Evolutionary conservation across 2,888 invertebrate species (phyloP).

Genomic region (Drosophila paranaensis): DNA sequence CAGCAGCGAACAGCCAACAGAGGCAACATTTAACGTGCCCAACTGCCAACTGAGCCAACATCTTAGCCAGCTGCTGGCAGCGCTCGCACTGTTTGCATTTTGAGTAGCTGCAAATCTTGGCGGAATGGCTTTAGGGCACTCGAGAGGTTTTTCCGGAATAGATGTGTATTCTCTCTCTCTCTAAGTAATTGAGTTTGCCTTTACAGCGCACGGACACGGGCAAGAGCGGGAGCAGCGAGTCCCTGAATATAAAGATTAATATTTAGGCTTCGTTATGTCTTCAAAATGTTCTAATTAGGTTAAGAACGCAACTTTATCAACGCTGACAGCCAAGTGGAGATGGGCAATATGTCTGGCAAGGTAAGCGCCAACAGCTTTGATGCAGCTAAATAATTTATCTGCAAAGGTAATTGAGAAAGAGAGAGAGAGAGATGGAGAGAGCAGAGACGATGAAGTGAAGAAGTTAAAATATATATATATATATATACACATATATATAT

Average conservation of each 20-base stretch:
- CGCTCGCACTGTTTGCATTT: slow-evolving; percentile 62
- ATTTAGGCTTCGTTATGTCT: slow-evolving; percentile 33
- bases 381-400: background rate
- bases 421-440: too few species aligned
- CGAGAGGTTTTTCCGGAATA: slow-evolving; percentile 20
- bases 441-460: background rate
- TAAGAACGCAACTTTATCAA: slow-evolving; percentile 13
- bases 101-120: slow-evolving; percentile 54
- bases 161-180: slow-evolving; percentile 21
- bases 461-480: background rate
- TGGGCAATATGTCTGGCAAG: background rate
- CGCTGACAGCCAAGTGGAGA: background rate
- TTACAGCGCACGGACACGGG: background rate
- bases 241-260: slow-evolving; percentile 23
- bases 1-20: slow-evolving; percentile 33
- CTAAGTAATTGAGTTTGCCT: slow-evolving; percentile 37
- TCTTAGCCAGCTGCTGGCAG: slow-evolving; percentile 36
- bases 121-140: slow-evolving; percentile 32
- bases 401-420: background rate
- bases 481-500: too few species aligned
- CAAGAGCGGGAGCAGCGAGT: background rate
- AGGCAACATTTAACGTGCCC: slow-evolving; percentile 12
- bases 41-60: slow-evolving; percentile 35
- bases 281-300: slow-evolving; percentile 28
- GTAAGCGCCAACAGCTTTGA: background rate